phyloP scores from a whole-genome alignment of 2,797 vertebrate genomes.

The Paramormyrops hopkinsi region DNA sequence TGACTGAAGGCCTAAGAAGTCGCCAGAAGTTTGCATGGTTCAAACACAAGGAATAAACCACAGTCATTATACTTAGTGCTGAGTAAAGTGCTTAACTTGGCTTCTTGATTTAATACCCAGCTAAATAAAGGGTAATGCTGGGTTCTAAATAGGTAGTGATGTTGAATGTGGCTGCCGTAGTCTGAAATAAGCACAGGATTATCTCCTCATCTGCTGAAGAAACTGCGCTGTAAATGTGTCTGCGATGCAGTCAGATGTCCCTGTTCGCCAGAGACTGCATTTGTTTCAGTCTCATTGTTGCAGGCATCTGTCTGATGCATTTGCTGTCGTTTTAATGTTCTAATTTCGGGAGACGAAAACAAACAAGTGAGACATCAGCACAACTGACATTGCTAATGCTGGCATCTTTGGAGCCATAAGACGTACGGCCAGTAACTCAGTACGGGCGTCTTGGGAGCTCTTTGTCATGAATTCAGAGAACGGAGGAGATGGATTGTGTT shows the following conservation, averaged over 20 bases:
- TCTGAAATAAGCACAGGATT: background rate
- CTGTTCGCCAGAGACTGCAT: background rate
- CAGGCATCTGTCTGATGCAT: background rate
- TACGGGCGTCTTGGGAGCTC: background rate
- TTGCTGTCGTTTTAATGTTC: background rate
- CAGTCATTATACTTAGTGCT: background rate
- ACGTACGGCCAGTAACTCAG: background rate
- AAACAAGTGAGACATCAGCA: background rate
- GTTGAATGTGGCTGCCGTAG: background rate
- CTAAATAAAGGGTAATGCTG: background rate
- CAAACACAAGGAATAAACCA: background rate
- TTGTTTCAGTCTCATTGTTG: background rate
- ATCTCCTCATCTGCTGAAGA: constrained; percentile 36
- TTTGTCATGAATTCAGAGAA: background rate
- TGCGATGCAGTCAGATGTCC: constrained; percentile 11
- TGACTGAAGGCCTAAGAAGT: background rate
- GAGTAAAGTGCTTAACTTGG: background rate
- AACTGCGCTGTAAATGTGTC: constrained; percentile 35
- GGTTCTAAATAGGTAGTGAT: background rate
- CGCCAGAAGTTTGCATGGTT: background rate
- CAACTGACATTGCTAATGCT: background rate
- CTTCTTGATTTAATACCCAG: background rate
- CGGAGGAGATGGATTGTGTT: background rate
- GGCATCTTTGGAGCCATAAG: background rate
- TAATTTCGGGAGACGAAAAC: constrained; percentile 10